Percentiles rank a stretch among this genome's conserved stretches.
Evolutionary conservation across 2,797 vertebrate genomes (phyloP).

Genomic region (Lophotriccus pileatus): DNA sequence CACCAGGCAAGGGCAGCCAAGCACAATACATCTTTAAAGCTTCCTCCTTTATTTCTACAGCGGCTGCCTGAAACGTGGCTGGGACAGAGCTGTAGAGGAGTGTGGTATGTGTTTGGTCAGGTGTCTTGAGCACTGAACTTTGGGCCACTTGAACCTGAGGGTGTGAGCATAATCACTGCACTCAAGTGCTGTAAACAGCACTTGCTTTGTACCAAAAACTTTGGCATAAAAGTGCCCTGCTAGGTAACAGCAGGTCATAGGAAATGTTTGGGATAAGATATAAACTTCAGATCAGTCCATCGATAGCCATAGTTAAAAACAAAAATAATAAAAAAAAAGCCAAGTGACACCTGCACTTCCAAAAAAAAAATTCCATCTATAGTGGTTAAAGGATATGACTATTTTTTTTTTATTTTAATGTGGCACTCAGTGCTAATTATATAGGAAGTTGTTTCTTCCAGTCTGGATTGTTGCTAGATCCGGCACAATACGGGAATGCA

Average conservation of each 20-base stretch:
- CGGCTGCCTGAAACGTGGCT: constrained; percentile 24
- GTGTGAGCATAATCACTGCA: neutral
- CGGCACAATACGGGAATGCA: neutral
- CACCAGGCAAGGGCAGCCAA: neutral
- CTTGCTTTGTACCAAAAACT: neutral
- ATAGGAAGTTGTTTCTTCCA: neutral
- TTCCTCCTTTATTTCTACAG: constrained; percentile 7
- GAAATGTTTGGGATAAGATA: neutral
- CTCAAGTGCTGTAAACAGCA: neutral
- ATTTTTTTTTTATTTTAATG: neutral
- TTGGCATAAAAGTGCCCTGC: neutral
- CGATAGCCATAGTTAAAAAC: neutral
- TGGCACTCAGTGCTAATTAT: neutral
- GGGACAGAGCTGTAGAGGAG: neutral
- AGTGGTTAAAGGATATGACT: neutral
- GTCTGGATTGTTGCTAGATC: neutral
- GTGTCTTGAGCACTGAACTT: neutral
- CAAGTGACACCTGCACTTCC: neutral
- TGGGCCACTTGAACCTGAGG: neutral
- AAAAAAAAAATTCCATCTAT: neutral
- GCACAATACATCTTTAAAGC: constrained; percentile 27
- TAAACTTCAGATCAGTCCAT: neutral
- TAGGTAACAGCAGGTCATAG: neutral
- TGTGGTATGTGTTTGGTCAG: constrained; percentile 21
- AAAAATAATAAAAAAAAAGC: neutral